Evolutionary conservation across 1,140 invertebrate species (phyloP).

Genomic region (Macrobrachium nipponense): DNA sequence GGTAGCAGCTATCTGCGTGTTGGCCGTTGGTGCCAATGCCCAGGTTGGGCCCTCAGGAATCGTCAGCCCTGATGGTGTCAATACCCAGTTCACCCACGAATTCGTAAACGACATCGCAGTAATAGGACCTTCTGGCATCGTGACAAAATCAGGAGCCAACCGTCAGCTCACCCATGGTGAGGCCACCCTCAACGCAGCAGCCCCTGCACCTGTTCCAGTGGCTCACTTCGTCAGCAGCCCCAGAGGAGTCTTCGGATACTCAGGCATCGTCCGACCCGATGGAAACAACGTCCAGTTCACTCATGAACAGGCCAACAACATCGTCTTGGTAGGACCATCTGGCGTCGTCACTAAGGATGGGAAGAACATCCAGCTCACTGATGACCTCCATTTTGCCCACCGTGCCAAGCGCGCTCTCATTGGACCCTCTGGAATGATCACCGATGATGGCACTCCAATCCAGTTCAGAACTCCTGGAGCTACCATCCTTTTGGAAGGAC

Average conservation of each 20-base stretch:
- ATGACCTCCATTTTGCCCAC: background rate
- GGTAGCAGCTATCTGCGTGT: too few species aligned
- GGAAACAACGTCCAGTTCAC: too few species aligned
- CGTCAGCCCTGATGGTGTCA: conserved; percentile 5
- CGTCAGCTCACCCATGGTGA: background rate
- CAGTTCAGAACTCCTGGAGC: background rate
- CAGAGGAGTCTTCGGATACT: background rate
- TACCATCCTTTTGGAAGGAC: conserved; percentile 25
- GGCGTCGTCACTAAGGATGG: too few species aligned
- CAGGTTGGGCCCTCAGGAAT: background rate
- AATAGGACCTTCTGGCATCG: conserved; percentile 1
- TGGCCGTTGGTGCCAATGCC: background rate
- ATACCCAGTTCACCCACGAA: background rate
- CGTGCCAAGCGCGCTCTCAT: background rate
- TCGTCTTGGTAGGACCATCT: too few species aligned
- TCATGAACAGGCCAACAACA: too few species aligned
- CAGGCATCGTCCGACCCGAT: too few species aligned
- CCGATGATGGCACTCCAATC: conserved; percentile 12
- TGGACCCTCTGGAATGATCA: conserved; percentile 35
- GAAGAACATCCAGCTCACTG: too few species aligned
- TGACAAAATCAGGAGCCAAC: background rate
- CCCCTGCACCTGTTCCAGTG: background rate
- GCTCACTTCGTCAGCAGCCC: background rate
- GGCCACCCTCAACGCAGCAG: background rate
- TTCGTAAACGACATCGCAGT: conserved; percentile 4